Percentiles rank a stretch among this genome's conserved stretches.
Conservation (phyloP, 2,113 vertebrate species). For the Nematolebias whitei region DNA sequence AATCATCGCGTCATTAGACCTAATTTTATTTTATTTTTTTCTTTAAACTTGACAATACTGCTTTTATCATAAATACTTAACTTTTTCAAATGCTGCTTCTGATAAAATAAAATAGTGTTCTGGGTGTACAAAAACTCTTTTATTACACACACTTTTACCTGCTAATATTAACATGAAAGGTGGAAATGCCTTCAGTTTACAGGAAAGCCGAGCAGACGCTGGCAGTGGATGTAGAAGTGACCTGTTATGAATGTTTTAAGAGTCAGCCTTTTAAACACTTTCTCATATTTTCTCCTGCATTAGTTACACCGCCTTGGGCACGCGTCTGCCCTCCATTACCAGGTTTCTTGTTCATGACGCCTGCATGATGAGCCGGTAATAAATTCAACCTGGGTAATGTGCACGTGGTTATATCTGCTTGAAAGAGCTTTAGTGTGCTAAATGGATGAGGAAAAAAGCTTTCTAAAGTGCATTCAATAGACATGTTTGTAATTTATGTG, state of each 20-base stretch:
- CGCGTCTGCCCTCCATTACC: constrained; percentile 40
- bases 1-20: too few species aligned
- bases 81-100: too few species aligned
- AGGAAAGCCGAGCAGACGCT: constrained; percentile 22
- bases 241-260: constrained; percentile 16
- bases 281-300: constrained; percentile 40
- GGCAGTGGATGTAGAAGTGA: constrained; percentile 16
- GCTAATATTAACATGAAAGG: constrained; percentile 25
- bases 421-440: constrained; percentile 6
- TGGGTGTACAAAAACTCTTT: constrained; percentile 1
- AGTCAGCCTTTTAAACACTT: constrained; percentile 21
- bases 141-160: too few species aligned
- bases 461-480: constrained; percentile 3
- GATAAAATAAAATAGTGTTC: background rate
- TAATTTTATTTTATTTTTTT: too few species aligned
- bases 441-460: constrained; percentile 11
- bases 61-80: constrained; percentile 3
- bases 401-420: background rate
- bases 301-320: constrained; percentile 10
- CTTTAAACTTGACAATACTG: too few species aligned
- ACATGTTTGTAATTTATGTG: background rate
- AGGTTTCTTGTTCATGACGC: background rate
- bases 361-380: constrained; percentile 6
- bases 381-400: constrained; percentile 10
- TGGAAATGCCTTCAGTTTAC: constrained; percentile 40